Conservation (phyloP, 1,140 invertebrate genomes). For the Drosophila parabipectinata region DNA sequence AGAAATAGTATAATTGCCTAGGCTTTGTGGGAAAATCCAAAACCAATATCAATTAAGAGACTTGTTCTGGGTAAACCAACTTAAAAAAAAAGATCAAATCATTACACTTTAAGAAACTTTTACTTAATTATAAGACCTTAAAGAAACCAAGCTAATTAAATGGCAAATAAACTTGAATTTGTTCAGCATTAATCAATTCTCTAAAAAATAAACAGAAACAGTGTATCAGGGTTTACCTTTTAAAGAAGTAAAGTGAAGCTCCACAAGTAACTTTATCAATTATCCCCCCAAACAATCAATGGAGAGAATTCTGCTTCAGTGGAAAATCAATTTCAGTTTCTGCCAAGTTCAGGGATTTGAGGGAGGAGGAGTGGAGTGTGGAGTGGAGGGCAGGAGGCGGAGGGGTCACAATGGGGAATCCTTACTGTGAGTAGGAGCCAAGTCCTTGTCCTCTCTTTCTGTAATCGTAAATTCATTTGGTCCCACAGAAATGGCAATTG, state of each 20-base stretch:
- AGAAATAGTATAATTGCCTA: too few relatives aligned
- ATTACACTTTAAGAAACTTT: too few relatives aligned
- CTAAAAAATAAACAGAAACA: neutral
- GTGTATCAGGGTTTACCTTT: neutral
- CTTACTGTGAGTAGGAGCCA: neutral
- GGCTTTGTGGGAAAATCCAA: too few relatives aligned
- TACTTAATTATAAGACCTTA: too few relatives aligned
- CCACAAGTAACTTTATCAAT: conserved; percentile 32
- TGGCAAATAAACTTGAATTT: too few relatives aligned
- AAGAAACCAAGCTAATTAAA: too few relatives aligned
- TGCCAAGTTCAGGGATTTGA: conserved; percentile 14
- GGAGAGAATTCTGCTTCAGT: conserved; percentile 1
- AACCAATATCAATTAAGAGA: too few relatives aligned
- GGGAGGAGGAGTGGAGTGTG: neutral
- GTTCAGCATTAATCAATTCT: too few relatives aligned
- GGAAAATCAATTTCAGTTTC: conserved; percentile 48
- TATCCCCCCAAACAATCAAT: conserved; percentile 18
- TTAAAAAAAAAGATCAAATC: too few relatives aligned
- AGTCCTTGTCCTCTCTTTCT: neutral
- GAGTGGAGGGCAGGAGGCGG: neutral
- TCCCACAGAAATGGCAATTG: conserved; percentile 46
- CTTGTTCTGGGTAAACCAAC: too few relatives aligned
- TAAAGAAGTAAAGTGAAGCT: conserved; percentile 5
- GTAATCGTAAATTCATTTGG: conserved; percentile 56
- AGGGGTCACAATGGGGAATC: neutral